Evolutionary conservation across 2,113 vertebrate genomes (phyloP), one percentile per base, ranked within the genome.

Genomic region (Catharus fuscescens): DNA sequence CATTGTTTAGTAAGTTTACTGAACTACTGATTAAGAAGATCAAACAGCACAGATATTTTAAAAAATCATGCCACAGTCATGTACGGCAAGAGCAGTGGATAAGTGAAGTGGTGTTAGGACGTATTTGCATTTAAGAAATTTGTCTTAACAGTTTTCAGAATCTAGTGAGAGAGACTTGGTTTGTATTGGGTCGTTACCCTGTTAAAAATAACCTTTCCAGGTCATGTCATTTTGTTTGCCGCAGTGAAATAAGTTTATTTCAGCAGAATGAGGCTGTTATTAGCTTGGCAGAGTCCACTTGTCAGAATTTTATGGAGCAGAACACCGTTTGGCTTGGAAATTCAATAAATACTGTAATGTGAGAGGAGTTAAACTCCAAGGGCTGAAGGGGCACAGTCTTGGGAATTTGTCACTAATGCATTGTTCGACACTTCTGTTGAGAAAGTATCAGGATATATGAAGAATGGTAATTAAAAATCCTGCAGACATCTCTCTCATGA

Each of bases 191-290:
- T 98, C 98, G 98, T 99, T 99, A 98, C 97, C 94, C 97, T 97
- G 98, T 98, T 98, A 98, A 99, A 98, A 99, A 99, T 98, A 99
- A 99, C 98, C 99, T 99, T 99, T 99, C 98, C 98, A 99, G 98
- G 98, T 99, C 98, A 99, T 98, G 98, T 98, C 98, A 97, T 98
- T 99, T 98, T 99, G 98, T 99, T 99, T 99, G 98, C 98, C 5
- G 97, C 99, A 99, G 98, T 99, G 99, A 99, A 99, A 98, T 98
- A 98, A 98, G 98, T 99, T 99, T 99, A 99, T 99, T 99, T 99
- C 99, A 98, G 98, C 98, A 98, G 98, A 98, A 98, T 98, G 98
- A 98, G 98, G 97, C 98, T 85, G 95, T 99, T 99, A 99, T 98
- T 98, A 98, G 98, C 97, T 98, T 98, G 98, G 98, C 98, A 98